A percentile compares a stretch with the other conserved stretches of the same genome.
Evolutionary conservation across 2,888 invertebrate species (phyloP).

Genomic region (Acleris holmiana): DNA sequence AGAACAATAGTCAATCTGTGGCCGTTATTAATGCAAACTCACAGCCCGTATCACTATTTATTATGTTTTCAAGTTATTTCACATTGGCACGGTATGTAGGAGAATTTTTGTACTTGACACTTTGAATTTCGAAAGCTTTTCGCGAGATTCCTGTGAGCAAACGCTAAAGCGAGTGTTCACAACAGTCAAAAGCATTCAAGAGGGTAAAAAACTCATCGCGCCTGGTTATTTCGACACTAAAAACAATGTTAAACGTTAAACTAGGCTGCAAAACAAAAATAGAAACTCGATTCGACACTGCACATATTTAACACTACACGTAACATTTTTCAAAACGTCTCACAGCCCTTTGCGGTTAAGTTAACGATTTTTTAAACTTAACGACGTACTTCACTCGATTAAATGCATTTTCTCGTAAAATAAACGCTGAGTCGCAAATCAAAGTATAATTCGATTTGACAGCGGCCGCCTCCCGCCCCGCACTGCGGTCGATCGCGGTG

Average conservation of each 20-base stretch:
- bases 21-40: constrained; percentile 15
- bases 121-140: constrained; percentile 26
- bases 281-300: constrained; percentile 45
- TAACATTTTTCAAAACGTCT: constrained; percentile 2
- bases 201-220: constrained; percentile 53
- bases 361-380: constrained; percentile 6
- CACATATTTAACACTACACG: constrained; percentile 22
- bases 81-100: constrained; percentile 60
- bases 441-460: constrained; percentile 71
- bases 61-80: constrained; percentile 24
- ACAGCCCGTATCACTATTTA: constrained; percentile 36
- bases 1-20: constrained; percentile 19
- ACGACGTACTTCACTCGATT: constrained; percentile 4
- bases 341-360: neutral
- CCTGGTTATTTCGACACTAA: constrained; percentile 65
- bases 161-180: constrained; percentile 6
- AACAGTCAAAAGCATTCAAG: constrained; percentile 6
- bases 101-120: constrained; percentile 55
- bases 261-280: constrained; percentile 78
- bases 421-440: constrained; percentile 49
- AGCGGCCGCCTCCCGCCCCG: constrained; percentile 60
- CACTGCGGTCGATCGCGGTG: constrained; percentile 72
- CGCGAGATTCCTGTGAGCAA: neutral
- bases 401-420: constrained; percentile 27
- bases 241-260: constrained; percentile 78